Base-by-base conservation (phyloP, 2,113 vertebrate species). In the Corythornis cristatus region DNA sequence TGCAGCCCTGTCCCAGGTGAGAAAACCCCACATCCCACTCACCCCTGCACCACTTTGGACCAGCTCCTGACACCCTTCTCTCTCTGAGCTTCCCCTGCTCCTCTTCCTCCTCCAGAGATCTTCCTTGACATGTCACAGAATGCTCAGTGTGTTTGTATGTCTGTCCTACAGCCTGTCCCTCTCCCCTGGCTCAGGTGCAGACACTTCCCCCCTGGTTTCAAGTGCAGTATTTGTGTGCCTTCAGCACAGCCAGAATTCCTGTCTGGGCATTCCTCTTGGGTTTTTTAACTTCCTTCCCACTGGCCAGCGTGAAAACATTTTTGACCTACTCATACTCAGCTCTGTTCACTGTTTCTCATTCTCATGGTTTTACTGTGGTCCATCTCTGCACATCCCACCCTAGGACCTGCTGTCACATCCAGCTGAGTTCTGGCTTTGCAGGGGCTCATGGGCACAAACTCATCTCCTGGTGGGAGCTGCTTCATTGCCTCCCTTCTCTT, bases 141-240 rank as follows among this genome's bases (percentile, higher is more conserved):
- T 6, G 57, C 46, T 75, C 23, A 0, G 4, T 43, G 60, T 86
- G 33, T 85, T 58, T 56, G 28, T 33, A 3, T 53, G 54, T 45
- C 71, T 10, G 1, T 33, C 51, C 28, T 28, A 2, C n/a, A 48
- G 40, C 29, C 45, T 2, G 0, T 18, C 17, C 33, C n/a, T 54
- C 80, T 88, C 31, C 51, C 35, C 23, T 37, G 12, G 60, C 33
- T 43, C 33, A 40, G 18, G 40, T 42, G 37, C 31, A 88, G 23
- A 29, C 1, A 0, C 31, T 81, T 76, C 26, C 9, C 13, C 26
- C 0, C 0, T 53, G n/a, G 12, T 31, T 35, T 80, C 80, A 37
- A 58, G 67, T 56, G 73, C 54, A 35, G 43, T 2, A 2, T 18
- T 93, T 74, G 40, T 45, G 31, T 73, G 29, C 60, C 50, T 66